Evolutionary conservation across 2,113 vertebrate genomes (phyloP), one percentile per base, ranked within the genome.

Genomic region (Gnathonemus echidnorhynchus): DNA sequence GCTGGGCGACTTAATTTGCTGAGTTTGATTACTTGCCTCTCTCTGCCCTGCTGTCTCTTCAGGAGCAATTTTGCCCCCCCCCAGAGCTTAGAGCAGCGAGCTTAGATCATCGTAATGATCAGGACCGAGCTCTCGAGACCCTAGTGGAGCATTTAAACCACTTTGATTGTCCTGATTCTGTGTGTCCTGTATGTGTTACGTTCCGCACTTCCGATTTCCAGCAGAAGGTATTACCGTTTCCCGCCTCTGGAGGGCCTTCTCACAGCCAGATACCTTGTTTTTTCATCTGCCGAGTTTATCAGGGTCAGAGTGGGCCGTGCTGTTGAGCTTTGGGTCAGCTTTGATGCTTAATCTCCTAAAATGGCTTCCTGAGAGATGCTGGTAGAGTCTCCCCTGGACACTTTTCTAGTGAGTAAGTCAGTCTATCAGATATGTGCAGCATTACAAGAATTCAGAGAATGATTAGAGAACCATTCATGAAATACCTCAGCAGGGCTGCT

Each of bases 21-120:
- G 90, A 91, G 27, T 91, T 89, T 88, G 90, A 92, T 88, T 92
- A 91, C 90, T 91, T 89, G 15, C 11, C 15, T 49, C 85, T 89
- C 62, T 53, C 80, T 21, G 39, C 9, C 56, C 39, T 21, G 24
- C 88, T 88, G 27, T 89, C 2, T 89, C 86, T 87, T 90, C 90
- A 90, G n/a, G 62, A 66, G 62, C 24, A 3, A 62, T 62, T n/a
- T 62, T 10, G 24, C 39, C 19, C 5, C 6, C n/a, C n/a, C n/a
- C n/a, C n/a, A n/a, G n/a, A n/a, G n/a, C n/a, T n/a, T n/a, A n/a
- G n/a, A n/a, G n/a, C 58, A 66, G 24, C 62, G 3, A 66, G n/a
- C 8, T 66, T 66, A 27, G 62, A 27, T 66, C 62, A 11, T 27
- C 62, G 1, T 70, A 10, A 70, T 31, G 62, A 13, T n/a, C n/a